Evolutionary conservation across 2,888 invertebrate genomes (phyloP), one percentile per base, ranked within the genome.

Genomic region (Drosophila nr. medialis): DNA sequence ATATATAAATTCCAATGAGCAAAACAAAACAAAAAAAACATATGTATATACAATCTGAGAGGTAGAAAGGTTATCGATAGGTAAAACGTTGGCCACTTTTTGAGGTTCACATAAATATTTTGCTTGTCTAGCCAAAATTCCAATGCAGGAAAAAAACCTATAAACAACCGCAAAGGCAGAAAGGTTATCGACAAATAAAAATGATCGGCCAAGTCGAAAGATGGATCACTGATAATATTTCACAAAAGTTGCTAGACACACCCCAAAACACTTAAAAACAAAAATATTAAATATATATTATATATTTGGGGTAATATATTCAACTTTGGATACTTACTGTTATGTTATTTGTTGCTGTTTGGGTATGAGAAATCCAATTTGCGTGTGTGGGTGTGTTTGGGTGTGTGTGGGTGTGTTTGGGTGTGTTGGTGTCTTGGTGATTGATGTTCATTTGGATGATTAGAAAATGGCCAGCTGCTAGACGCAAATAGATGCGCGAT

Each of bases 301-400:
- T 24, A 24, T 8, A 21, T 21, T 21, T 45, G 15, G 15, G 7
- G 7, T 45, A 45, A 45, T 24, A 45, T 15, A 24, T 24, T 45
- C 21, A 21, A 45, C 21, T 24, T 24, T 45, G 8, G 27, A 61
- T 77, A 83, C 83, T 83, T 67, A 83, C 83, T 64, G 55, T 81
- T 24, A 60, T 68, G 49, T 59, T 36, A 64, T 58, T 79, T 89
- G 64, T 87, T 70, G 74, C 71, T 67, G 58, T 63, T 66, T 48
- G 58, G 64, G 51, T 78, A 68, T 72, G 68, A 66, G 64, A 83
- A 86, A 77, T 83, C 85, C 88, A 65, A 64, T 60, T 64, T 75
- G 42, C 29, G 34, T 29, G 29, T 29, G 0, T 29, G 42, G 29
- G 29, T 42, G 24, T 24, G 24, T 24, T 24, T 24, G 24, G 24